Percentiles rank a stretch among this genome's conserved stretches.
phyloP scores from a whole-genome alignment of 2,797 vertebrate species.

The Coreius guichenoti region DNA sequence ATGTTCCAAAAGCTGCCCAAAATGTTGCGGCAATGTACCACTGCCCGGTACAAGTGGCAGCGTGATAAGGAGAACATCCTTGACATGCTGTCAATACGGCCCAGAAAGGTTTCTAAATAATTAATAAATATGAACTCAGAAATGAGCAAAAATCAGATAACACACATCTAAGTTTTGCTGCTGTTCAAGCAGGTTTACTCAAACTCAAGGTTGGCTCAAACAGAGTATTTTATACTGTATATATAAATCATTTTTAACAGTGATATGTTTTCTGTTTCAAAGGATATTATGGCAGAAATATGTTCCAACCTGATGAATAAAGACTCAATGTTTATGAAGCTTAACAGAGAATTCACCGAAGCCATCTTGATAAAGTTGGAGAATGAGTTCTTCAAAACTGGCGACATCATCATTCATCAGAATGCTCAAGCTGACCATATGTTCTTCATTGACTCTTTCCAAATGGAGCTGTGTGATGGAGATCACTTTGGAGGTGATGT shows the following conservation, averaged over 20 bases:
- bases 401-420: slow-evolving; percentile 67
- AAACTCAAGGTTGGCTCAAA: too few relatives aligned
- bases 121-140: neutral
- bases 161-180: neutral
- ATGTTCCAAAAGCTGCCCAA: slow-evolving; percentile 78
- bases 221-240: too few relatives aligned
- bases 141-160: neutral
- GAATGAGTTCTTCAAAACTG: slow-evolving; percentile 72
- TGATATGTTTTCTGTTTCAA: slow-evolving; percentile 1
- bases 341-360: slow-evolving; percentile 72
- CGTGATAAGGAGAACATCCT: slow-evolving; percentile 76
- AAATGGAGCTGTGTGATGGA: slow-evolving; percentile 74
- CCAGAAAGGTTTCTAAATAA: slow-evolving; percentile 68
- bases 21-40: slow-evolving; percentile 73
- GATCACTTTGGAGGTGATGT: slow-evolving; percentile 76
- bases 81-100: slow-evolving; percentile 69
- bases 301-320: slow-evolving; percentile 72
- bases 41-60: slow-evolving; percentile 74
- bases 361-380: slow-evolving; percentile 67
- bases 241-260: too few relatives aligned
- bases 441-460: slow-evolving; percentile 76
- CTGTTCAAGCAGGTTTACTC: too few relatives aligned
- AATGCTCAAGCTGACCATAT: slow-evolving; percentile 71
- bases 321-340: slow-evolving; percentile 73
- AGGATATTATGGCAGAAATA: slow-evolving; percentile 74